phyloP scores from a whole-genome alignment of 2,797 vertebrate species.

The Gadopsis bispinosus region DNA sequence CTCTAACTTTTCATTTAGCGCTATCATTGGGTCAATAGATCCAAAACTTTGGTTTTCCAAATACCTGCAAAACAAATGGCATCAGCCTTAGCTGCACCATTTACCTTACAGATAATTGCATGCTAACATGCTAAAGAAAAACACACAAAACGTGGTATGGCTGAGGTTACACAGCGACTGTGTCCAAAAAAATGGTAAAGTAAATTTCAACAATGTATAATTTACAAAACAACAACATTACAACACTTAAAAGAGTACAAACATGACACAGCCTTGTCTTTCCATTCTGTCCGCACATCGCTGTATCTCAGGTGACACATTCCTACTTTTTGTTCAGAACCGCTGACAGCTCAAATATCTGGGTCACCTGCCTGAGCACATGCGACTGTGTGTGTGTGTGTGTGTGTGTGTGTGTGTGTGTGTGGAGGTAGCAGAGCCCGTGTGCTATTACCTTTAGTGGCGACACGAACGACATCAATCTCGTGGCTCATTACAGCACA shows the following conservation, averaged over 20 bases:
- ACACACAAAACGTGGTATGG: background rate
- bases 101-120: background rate
- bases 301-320: constrained; percentile 51
- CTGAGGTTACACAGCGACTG: background rate
- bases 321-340: constrained; percentile 40
- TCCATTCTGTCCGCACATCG: constrained; percentile 35
- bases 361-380: constrained; percentile 53
- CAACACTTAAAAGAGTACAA: background rate
- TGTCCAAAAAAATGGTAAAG: background rate
- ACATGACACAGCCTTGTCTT: constrained; percentile 27
- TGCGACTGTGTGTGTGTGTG: constrained; percentile 2
- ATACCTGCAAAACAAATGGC: background rate
- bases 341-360: constrained; percentile 65
- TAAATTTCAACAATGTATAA: background rate
- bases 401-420: constrained; percentile 20
- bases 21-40: background rate
- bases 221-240: background rate
- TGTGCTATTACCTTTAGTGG: constrained; percentile 90
- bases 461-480: constrained; percentile 90
- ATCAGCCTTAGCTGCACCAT: background rate
- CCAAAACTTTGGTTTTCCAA: background rate
- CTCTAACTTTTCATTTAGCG: background rate
- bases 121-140: background rate
- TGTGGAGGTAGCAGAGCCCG: background rate
- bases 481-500: constrained; percentile 90